These are phyloP conservation scores for rat (Rattus norvegicus) DNA, from an alignment of 2,113 vertebrate species.

Conservation along the genomic window GRCr8 NC_086020.1:234629001-234629500, in stretches of 20 bases:
- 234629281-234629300: neutral
- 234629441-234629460: no score
- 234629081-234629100: neutral
- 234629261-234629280: neutral
- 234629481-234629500: no score
- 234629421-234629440: no score
- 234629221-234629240: no score
- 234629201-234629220: neutral
- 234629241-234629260: neutral
- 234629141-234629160: neutral
- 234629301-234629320: neutral
- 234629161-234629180: neutral
- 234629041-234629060: neutral
- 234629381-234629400: no score
- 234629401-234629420: no score
- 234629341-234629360: neutral
- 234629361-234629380: no score
- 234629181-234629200: neutral
- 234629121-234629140: neutral
- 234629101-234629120: neutral
- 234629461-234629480: no score
- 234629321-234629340: conserved; percentile 10
- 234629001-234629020: neutral
- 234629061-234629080: neutral
- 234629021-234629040: neutral